These are phyloP conservation scores for Xestia ashworthii DNA, from an alignment of 2,888 invertebrate genomes.

Conservation along the genomic window DNA sequence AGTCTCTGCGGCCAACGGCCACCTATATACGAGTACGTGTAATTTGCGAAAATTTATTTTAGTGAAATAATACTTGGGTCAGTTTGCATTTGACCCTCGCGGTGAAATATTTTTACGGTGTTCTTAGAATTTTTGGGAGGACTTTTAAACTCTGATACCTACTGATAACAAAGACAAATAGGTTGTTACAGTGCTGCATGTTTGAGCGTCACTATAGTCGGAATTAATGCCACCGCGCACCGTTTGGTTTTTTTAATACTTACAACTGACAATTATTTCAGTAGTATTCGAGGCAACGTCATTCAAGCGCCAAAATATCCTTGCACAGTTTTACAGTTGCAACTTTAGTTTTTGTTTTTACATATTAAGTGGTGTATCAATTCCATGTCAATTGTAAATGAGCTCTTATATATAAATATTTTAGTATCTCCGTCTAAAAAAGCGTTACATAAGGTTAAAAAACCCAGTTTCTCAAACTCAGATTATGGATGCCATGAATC, in stretches of 20 bases:
- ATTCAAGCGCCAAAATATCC: neutral
- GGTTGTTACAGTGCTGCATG: neutral
- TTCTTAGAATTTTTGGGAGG: neutral
- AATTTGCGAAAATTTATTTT: conserved; percentile 62
- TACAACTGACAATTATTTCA: neutral
- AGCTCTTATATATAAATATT: neutral
- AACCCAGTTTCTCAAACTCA: conserved; percentile 68
- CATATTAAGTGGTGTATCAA: neutral
- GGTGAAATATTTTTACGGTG: conserved; percentile 17
- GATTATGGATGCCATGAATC: conserved; percentile 72
- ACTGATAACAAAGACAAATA: neutral
- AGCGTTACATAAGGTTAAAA: conserved; percentile 28
- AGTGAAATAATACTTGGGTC: conserved; percentile 26
- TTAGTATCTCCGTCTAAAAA: neutral
- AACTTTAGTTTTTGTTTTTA: too few relatives aligned
- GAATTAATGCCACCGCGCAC: too few relatives aligned
- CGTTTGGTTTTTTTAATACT: neutral
- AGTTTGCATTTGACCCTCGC: conserved; percentile 21
- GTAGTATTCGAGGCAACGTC: neutral
- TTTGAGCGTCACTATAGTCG: neutral
- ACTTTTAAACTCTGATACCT: neutral
- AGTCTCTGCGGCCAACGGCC: conserved; percentile 36
- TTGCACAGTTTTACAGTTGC: neutral
- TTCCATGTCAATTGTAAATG: neutral
- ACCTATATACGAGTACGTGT: conserved; percentile 35